phyloP scores from a whole-genome alignment of 2,113 vertebrate genomes.

The Catharus minimus region DNA sequence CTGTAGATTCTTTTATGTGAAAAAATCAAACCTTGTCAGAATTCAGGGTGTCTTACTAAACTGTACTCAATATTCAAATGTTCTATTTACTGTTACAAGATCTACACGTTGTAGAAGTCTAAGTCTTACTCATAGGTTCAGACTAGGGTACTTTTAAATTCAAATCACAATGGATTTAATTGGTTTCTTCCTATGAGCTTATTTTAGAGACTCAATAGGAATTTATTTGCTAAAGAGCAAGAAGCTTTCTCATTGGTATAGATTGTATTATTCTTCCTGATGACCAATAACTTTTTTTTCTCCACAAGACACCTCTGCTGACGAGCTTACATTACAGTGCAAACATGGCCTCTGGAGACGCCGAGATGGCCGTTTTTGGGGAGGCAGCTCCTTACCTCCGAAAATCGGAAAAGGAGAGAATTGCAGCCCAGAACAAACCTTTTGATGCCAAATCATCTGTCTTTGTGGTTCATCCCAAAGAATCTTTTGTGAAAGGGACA shows the following conservation, averaged over 20 bases:
- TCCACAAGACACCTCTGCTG: background rate
- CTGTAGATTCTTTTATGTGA: background rate
- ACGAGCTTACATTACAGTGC: constrained; percentile 9
- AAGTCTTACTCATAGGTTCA: background rate
- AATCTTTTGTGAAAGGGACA: constrained; percentile 76
- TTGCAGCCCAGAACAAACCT: constrained; percentile 83
- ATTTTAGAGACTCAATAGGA: background rate
- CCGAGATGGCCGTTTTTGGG: constrained; percentile 78
- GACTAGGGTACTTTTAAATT: background rate
- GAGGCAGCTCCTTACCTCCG: constrained; percentile 75
- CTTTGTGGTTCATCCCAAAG: constrained; percentile 75
- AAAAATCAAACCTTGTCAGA: background rate
- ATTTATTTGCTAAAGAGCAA: background rate
- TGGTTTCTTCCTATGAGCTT: background rate
- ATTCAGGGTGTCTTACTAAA: background rate
- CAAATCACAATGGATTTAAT: background rate
- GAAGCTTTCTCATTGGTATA: background rate
- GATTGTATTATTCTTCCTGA: background rate
- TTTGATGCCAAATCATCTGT: constrained; percentile 77
- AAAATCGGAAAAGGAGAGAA: constrained; percentile 83
- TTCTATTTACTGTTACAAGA: background rate
- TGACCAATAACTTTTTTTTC: background rate
- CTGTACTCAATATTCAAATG: background rate
- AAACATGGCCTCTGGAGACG: constrained; percentile 77
- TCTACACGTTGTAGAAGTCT: background rate